Conservation (phyloP, 1,140 invertebrate species). For the Potamilus streckersoni region DNA sequence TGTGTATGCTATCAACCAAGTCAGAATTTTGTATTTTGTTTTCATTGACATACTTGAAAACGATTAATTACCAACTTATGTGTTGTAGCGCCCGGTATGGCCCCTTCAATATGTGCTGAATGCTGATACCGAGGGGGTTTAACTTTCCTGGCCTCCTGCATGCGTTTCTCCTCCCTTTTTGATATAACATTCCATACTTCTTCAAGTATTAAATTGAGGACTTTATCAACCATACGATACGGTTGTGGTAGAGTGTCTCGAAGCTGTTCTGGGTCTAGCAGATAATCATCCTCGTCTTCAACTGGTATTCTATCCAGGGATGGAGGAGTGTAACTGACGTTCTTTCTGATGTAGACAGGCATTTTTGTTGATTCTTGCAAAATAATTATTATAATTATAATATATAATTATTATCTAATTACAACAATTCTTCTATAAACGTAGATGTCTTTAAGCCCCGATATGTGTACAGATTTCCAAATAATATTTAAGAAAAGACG, state of each 20-base stretch:
- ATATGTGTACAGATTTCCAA: not conserved
- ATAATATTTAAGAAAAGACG: conserved; percentile 9
- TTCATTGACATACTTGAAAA: too few relatives aligned
- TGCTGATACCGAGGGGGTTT: conserved; percentile 53
- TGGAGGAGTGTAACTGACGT: conserved; percentile 56
- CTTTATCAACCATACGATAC: conserved; percentile 63
- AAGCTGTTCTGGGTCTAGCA: conserved; percentile 61
- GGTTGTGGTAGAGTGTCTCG: conserved; percentile 61
- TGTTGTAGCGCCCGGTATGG: conserved; percentile 4
- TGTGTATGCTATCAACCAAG: not conserved
- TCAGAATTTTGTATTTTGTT: not conserved
- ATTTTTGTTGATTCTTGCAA: conserved; percentile 34
- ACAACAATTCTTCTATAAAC: not conserved
- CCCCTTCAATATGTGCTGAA: conserved; percentile 35
- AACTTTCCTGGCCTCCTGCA: conserved; percentile 47
- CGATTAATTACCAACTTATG: too few relatives aligned
- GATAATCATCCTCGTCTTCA: conserved; percentile 63
- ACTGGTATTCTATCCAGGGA: conserved; percentile 49
- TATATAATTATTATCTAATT: not conserved
- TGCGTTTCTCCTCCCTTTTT: conserved; percentile 43
- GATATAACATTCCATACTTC: conserved; percentile 56
- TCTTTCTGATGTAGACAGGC: conserved; percentile 61
- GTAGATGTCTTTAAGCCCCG: not conserved
- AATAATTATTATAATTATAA: not conserved
- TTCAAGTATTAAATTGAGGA: conserved; percentile 53